Conservation (phyloP, 2,113 vertebrate species). For the Proteles cristata region DNA sequence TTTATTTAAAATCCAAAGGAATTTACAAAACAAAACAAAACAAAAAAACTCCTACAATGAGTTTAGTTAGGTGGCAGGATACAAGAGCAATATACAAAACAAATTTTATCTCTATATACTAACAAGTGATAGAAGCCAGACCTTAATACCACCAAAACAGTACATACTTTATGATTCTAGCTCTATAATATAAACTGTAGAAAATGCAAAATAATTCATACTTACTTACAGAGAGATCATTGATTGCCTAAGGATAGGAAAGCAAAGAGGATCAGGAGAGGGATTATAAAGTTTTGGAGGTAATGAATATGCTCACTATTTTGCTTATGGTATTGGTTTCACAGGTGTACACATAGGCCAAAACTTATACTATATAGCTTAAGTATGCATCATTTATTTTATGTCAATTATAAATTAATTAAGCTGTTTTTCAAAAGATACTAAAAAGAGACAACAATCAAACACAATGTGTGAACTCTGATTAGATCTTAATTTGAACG, state of each 20-base stretch:
- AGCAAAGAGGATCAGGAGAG: background rate
- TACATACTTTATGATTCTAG: background rate
- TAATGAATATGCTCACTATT: background rate
- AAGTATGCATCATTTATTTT: background rate
- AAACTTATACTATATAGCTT: background rate
- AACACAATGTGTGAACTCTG: background rate
- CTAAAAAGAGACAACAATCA: background rate
- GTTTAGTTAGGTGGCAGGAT: background rate
- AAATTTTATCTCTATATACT: background rate
- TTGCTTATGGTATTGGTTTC: background rate
- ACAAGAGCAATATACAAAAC: background rate
- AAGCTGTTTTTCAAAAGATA: background rate
- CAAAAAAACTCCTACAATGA: background rate
- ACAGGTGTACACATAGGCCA: background rate
- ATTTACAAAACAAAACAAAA: background rate
- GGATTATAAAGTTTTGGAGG: background rate
- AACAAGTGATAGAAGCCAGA: background rate
- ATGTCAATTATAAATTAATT: background rate
- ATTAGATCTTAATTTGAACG: background rate
- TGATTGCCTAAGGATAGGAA: too few species aligned
- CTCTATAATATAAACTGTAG: background rate
- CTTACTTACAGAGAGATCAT: background rate
- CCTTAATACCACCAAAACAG: background rate
- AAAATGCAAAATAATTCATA: background rate
- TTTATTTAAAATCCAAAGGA: background rate